Percentiles rank a stretch among this genome's conserved stretches.
phyloP scores from a whole-genome alignment of 2,797 vertebrate species.

The Linurgus olivaceus region DNA sequence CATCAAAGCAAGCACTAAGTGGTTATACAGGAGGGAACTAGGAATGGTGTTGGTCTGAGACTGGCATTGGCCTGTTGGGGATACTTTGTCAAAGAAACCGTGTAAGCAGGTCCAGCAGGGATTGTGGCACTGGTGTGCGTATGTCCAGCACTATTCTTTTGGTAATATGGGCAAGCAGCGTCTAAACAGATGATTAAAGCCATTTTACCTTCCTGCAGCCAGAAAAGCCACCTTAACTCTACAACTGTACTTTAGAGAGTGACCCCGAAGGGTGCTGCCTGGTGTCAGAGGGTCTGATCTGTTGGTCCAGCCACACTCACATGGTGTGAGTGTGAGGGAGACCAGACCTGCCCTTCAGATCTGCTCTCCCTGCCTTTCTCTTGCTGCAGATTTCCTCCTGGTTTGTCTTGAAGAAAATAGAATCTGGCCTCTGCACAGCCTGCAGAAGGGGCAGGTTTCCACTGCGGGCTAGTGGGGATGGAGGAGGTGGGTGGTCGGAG shows the following conservation, averaged over 20 bases:
- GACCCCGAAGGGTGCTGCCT: fast-evolving
- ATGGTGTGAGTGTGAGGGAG: background rate
- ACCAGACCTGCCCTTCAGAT: background rate
- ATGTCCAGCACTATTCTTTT: background rate
- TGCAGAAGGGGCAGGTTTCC: background rate
- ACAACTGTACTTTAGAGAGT: background rate
- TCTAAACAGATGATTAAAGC: background rate
- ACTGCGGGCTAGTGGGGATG: fast-evolving
- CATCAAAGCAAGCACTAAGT: background rate
- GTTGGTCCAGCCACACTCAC: background rate
- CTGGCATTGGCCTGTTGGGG: background rate
- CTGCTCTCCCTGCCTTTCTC: background rate
- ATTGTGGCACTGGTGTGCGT: background rate
- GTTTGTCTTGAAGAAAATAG: background rate
- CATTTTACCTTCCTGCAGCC: background rate
- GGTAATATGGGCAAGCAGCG: background rate
- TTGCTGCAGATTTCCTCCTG: background rate
- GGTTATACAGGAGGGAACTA: background rate
- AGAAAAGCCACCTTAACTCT: background rate
- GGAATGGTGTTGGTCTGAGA: fast-evolving
- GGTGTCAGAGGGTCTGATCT: background rate
- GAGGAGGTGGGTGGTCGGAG: background rate
- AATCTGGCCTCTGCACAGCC: background rate
- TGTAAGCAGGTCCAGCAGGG: fast-evolving
- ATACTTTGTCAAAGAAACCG: background rate